Conservation (phyloP, 1,140 invertebrate genomes). For the Forficula auricularia region DNA sequence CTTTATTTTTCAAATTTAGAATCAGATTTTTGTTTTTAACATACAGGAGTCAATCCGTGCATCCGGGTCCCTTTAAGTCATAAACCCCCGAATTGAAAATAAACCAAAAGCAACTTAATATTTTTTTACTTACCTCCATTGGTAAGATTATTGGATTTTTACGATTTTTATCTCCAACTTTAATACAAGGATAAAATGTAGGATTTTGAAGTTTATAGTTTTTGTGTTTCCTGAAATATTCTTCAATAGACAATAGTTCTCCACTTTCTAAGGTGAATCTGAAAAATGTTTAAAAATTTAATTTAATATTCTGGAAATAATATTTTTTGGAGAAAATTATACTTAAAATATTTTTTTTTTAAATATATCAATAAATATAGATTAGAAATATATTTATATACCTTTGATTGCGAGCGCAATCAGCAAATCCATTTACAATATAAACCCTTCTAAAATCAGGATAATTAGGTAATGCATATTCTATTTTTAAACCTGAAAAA, state of each 20-base stretch:
- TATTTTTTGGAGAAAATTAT: too few relatives aligned
- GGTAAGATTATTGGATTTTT: slow-evolving; percentile 36
- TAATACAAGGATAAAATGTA: slow-evolving; percentile 38
- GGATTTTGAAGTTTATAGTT: slow-evolving; percentile 31
- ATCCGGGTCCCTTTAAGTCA: too few relatives aligned
- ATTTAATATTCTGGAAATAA: too few relatives aligned
- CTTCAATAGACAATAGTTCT: slow-evolving; percentile 24
- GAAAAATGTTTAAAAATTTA: too few relatives aligned
- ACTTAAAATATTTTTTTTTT: too few relatives aligned
- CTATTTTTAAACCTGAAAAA: slow-evolving; percentile 22
- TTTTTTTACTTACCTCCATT: slow-evolving; percentile 32
- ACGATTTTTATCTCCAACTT: slow-evolving; percentile 34
- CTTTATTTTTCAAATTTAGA: too few relatives aligned
- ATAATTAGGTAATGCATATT: slow-evolving; percentile 29
- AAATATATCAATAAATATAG: too few relatives aligned
- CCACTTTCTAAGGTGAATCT: slow-evolving; percentile 16
- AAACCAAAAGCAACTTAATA: too few relatives aligned
- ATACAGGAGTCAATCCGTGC: too few relatives aligned
- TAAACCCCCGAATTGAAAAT: too few relatives aligned
- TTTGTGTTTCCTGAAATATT: slow-evolving; percentile 32
- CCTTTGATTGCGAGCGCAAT: slow-evolving; percentile 16
- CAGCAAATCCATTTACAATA: slow-evolving; percentile 31
- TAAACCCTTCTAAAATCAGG: slow-evolving; percentile 26
- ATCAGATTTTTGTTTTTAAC: too few relatives aligned
- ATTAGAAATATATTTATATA: too few relatives aligned